Evolutionary conservation across 2,888 invertebrate genomes (phyloP).

Genomic region (Stenoptilia bipunctidactyla): DNA sequence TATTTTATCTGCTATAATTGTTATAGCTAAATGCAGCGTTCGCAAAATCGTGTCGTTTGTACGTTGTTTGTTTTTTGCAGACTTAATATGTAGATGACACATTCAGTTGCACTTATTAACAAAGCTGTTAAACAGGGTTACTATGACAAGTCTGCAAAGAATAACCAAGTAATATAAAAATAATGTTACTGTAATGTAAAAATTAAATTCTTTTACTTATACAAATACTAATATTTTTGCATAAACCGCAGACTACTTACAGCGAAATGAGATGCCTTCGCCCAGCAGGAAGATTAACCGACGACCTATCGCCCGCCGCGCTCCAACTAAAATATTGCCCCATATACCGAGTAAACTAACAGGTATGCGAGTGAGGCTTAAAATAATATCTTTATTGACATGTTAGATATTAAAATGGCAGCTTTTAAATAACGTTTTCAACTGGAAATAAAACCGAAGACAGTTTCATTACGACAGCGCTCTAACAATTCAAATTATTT

Average conservation of each 20-base stretch:
- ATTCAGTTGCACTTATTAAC: no score
- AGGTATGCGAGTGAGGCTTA: conserved; percentile 15
- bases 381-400: conserved; percentile 25
- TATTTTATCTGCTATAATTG: no score
- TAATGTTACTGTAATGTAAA: no score
- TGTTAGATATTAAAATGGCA: conserved; percentile 5
- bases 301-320: conserved; percentile 28
- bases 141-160: no score
- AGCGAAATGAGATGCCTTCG: conserved; percentile 32
- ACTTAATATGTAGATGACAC: no score
- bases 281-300: conserved; percentile 37
- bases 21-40: no score
- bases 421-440: background rate
- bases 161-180: no score
- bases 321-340: conserved; percentile 41
- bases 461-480: conserved; percentile 17
- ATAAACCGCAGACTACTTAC: conserved; percentile 13
- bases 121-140: no score
- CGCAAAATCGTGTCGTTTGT: no score
- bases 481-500: conserved; percentile 27
- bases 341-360: conserved; percentile 27
- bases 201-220: no score
- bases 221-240: no score
- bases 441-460: conserved; percentile 15
- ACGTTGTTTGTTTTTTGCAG: no score